Base-by-base conservation (phyloP, 2,113 vertebrate genomes). In the Camelus bactrianus region DNA sequence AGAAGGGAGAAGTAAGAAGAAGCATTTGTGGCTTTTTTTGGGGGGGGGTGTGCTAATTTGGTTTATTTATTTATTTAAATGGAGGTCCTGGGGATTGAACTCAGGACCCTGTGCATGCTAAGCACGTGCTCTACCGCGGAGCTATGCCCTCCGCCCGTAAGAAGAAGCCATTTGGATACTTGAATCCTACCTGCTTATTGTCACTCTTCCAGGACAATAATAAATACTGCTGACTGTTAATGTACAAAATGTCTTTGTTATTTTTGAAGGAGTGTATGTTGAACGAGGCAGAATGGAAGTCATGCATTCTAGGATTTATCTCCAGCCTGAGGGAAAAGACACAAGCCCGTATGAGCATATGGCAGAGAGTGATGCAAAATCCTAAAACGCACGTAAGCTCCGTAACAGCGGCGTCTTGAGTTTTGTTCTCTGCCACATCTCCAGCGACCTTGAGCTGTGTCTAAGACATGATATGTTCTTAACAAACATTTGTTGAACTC, bases 351-450 rank as follows among this genome's bases (percentile, higher is more conserved):
- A 17, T 24, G 11, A 42, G 15, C 26, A 3, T 20, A n/a, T 0
- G 22, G 0, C 30, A 20, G 48, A 75, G 7, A 17, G 22, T 12
- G 42, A 38, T 15, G 11, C 6, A 11, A 72, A 42, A 30, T 19
- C 5, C 19, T 70, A 0, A 58, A 35, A 60, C 0, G 9, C 0
- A 1, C 0, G 0, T 0, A 12, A n/a, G 4, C 6, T 28, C 8
- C 16, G 12, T 3, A 38, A 12, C 22, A 8, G 7, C 67, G n/a
- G 24, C 8, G 26, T 2, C 67, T 76, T 60, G 9, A 28, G 4
- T 19, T 62, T 32, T 6, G n/a, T 13, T 24, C 9, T 69, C 52
- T 28, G 10, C 11, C 16, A 0, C 0, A 5, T 86, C 26, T 62
- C 6, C 8, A 15, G 7, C 16, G 13, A 67, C 38, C 19, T 35